Evolutionary conservation across 2,888 invertebrate genomes (phyloP).

Genomic region (Aplocera efformata): DNA sequence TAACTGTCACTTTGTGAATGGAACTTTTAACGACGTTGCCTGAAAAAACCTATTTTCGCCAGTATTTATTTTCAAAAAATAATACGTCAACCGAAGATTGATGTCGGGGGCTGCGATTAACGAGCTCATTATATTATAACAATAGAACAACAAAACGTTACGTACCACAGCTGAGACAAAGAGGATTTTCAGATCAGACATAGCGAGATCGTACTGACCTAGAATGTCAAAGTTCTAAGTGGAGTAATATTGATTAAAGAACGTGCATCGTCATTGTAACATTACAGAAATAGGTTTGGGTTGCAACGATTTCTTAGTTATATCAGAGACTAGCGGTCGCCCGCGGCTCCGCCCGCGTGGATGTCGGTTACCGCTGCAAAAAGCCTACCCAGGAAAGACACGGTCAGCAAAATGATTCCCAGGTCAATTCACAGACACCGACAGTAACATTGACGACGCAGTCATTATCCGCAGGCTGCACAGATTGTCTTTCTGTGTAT

Average conservation of each 20-base stretch:
- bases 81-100: conserved; percentile 5
- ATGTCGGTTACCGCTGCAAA: too few species aligned
- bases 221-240: neutral
- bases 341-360: too few species aligned
- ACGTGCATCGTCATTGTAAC: conserved; percentile 7
- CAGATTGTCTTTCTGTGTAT: too few species aligned
- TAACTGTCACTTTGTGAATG: conserved; percentile 11
- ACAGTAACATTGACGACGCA: too few species aligned
- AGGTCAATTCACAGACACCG: too few species aligned
- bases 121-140: conserved; percentile 20
- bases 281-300: conserved; percentile 4
- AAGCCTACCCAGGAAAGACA: too few species aligned
- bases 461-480: too few species aligned
- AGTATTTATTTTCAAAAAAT: conserved; percentile 5
- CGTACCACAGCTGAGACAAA: conserved; percentile 14
- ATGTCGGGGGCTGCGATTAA: conserved; percentile 14
- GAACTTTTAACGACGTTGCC: conserved; percentile 11
- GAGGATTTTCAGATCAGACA: conserved; percentile 3
- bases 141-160: conserved; percentile 12
- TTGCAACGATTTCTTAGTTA: conserved; percentile 7
- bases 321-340: too few species aligned
- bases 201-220: conserved; percentile 1
- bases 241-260: conserved; percentile 6
- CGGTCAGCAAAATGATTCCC: too few species aligned
- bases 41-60: conserved; percentile 2